phyloP scores from a whole-genome alignment of 2,888 invertebrate genomes.

The Drosophila maculinotata region DNA sequence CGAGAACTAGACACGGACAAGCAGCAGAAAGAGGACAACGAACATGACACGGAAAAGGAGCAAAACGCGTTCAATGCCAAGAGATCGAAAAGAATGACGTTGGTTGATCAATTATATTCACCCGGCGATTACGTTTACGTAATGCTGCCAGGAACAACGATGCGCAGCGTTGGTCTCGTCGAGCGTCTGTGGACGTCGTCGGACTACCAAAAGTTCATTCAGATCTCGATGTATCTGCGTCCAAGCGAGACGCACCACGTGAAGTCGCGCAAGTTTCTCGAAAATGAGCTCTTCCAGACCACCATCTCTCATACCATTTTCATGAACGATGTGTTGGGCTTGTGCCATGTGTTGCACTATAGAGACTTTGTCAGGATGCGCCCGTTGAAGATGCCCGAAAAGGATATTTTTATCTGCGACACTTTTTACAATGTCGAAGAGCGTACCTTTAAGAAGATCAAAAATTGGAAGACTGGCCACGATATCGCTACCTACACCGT shows the following conservation, averaged over 20 bases:
- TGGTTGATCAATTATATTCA: constrained; percentile 91
- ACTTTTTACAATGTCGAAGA: constrained; percentile 95
- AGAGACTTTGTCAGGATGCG: constrained; percentile 96
- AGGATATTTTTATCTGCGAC: constrained; percentile 98
- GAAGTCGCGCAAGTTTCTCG: constrained; percentile 96
- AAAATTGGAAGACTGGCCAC: constrained; percentile 88
- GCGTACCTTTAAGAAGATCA: constrained; percentile 97
- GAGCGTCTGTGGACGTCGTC: constrained; percentile 95
- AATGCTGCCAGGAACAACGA: constrained; percentile 86
- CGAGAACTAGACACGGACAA: constrained; percentile 87
- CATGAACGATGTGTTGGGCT: constrained; percentile 93
- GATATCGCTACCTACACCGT: constrained; percentile 87
- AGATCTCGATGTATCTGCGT: constrained; percentile 95
- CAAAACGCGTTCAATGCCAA: constrained; percentile 85
- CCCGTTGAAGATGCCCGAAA: constrained; percentile 94
- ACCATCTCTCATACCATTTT: constrained; percentile 94
- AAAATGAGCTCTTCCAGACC: constrained; percentile 97
- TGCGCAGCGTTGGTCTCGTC: constrained; percentile 93
- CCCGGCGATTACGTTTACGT: constrained; percentile 97
- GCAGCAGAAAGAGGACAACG: too few species aligned
- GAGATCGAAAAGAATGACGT: constrained; percentile 89
- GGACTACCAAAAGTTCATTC: constrained; percentile 93
- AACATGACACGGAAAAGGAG: too few species aligned
- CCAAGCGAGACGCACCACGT: constrained; percentile 98
- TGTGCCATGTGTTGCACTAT: constrained; percentile 96